Evolutionary conservation across 1,140 invertebrate genomes (phyloP).

Genomic region (Drosophila ercepeae): DNA sequence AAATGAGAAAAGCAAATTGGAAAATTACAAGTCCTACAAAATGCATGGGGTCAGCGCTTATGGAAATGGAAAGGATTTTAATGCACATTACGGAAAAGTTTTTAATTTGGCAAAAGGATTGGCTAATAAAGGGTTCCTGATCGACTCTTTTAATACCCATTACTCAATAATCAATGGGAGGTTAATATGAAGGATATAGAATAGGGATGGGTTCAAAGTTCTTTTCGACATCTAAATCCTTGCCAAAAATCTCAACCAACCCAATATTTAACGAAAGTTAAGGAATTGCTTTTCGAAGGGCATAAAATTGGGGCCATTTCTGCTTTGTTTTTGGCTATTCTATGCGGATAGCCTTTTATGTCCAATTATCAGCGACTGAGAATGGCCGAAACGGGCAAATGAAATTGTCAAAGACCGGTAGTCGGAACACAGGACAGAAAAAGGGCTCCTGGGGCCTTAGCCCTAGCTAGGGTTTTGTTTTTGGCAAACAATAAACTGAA

Average conservation of each 20-base stretch:
- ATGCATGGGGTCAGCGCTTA: conserved; percentile 56
- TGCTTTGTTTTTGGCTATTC: conserved; percentile 24
- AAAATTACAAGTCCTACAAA: conserved; percentile 69
- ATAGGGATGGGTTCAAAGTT: not conserved
- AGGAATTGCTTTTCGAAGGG: conserved; percentile 15
- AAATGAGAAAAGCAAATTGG: conserved; percentile 61
- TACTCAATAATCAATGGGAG: too few species aligned
- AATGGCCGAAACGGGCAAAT: conserved; percentile 49
- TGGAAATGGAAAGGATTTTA: conserved; percentile 61
- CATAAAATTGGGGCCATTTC: conserved; percentile 15
- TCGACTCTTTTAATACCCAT: not conserved
- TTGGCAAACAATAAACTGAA: conserved; percentile 73
- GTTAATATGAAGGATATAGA: not conserved
- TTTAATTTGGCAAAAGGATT: conserved; percentile 35
- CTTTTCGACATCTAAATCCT: not conserved
- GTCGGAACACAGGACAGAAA: conserved; percentile 9
- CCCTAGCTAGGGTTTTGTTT: conserved; percentile 49
- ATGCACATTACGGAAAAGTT: conserved; percentile 54
- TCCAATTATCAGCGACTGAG: conserved; percentile 58
- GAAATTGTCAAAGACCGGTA: conserved; percentile 62
- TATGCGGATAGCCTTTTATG: conserved; percentile 46
- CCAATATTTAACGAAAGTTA: not conserved
- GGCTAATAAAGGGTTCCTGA: not conserved
- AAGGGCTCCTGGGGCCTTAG: conserved; percentile 19
- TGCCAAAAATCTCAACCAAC: conserved; percentile 5